Conservation (phyloP, 1,140 invertebrate species). For the Daktulosphaira vitifoliae region DNA sequence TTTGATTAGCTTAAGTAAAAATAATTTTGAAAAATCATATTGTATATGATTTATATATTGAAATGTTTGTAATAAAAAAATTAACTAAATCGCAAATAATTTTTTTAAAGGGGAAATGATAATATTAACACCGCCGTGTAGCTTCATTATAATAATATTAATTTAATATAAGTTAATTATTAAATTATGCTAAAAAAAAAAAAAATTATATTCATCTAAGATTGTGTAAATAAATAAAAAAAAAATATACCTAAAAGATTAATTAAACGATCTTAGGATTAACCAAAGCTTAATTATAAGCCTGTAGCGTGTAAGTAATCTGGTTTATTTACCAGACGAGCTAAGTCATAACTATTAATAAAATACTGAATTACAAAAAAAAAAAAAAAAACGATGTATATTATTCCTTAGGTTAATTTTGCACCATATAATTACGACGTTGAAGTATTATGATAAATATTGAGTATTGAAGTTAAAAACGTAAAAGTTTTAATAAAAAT, state of each 20-base stretch:
- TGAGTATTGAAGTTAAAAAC: conserved; percentile 5
- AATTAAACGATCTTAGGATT: conserved; percentile 9
- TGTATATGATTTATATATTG: too few species aligned
- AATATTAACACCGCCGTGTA: too few species aligned
- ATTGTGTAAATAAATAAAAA: conserved; percentile 17
- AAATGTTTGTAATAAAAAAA: too few species aligned
- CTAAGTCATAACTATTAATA: conserved; percentile 23
- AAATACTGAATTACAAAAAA: conserved; percentile 8
- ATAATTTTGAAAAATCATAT: too few species aligned
- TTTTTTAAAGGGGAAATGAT: too few species aligned
- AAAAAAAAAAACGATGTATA: conserved; percentile 15
- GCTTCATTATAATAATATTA: too few species aligned
- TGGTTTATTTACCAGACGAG: conserved; percentile 12
- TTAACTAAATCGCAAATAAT: too few species aligned
- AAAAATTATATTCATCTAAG: too few species aligned
- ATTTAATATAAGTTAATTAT: too few species aligned
- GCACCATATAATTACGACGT: conserved; percentile 15
- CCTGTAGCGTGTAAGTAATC: conserved; percentile 14
- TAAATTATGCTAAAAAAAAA: too few species aligned
- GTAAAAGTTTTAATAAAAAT: background rate
- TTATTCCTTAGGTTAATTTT: conserved; percentile 27
- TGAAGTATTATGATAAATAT: conserved; percentile 13
- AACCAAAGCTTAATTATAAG: conserved; percentile 24
- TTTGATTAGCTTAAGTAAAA: too few species aligned
- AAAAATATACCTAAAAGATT: conserved; percentile 6